phyloP scores from a whole-genome alignment of 2,797 vertebrate species.

The Sitta carolinensis region DNA sequence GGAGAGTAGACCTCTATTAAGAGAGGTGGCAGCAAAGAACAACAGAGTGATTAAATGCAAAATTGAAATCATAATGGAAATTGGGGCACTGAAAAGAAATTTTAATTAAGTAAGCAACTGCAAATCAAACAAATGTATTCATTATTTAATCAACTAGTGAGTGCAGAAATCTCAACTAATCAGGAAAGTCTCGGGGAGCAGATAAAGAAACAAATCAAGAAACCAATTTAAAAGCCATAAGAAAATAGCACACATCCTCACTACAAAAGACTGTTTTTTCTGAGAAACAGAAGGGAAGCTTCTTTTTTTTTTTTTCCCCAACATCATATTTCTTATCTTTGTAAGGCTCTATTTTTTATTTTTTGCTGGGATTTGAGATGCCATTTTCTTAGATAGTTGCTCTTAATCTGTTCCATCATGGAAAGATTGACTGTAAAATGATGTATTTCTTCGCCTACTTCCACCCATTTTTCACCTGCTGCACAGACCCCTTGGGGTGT shows the following conservation, averaged over 20 bases:
- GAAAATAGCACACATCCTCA: conserved; percentile 40
- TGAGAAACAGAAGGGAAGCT: conserved; percentile 34
- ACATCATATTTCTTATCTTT: conserved; percentile 15
- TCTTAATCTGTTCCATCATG: not conserved
- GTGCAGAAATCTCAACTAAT: conserved; percentile 74
- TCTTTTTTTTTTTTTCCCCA: not conserved
- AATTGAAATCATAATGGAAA: conserved; percentile 77
- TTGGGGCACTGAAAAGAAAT: conserved; percentile 72
- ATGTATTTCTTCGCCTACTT: not conserved
- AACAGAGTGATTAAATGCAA: conserved; percentile 75
- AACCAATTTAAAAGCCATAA: conserved; percentile 67
- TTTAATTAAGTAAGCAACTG: conserved; percentile 76
- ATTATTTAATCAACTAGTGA: conserved; percentile 75
- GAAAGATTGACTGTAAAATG: not conserved
- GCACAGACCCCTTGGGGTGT: not conserved
- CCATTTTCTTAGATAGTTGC: not conserved
- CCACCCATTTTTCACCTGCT: not conserved
- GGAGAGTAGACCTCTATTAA: conserved; percentile 73
- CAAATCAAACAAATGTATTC: conserved; percentile 77
- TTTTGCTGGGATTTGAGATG: not conserved
- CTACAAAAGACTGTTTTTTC: conserved; percentile 52
- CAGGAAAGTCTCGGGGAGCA: conserved; percentile 66
- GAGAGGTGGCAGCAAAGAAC: conserved; percentile 72
- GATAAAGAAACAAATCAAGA: conserved; percentile 75
- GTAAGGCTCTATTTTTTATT: not conserved